phyloP scores from a whole-genome alignment of 2,113 vertebrate species.

The Trematomus loennbergii region DNA sequence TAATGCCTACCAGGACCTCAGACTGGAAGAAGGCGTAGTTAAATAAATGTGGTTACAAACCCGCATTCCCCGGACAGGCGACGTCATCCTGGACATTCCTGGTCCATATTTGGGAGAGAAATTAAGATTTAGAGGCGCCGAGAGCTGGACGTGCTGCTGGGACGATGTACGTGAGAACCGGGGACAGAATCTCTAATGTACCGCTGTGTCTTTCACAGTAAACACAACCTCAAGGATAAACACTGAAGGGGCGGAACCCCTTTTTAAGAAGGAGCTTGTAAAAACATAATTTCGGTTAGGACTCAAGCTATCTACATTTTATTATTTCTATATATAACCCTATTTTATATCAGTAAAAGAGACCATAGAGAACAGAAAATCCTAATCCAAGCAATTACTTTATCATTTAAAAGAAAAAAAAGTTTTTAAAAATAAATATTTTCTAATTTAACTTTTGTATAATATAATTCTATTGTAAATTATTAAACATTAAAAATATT shows the following conservation, averaged over 20 bases:
- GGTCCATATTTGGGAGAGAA: constrained; percentile 83
- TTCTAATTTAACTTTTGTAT: too few relatives aligned
- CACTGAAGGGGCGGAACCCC: background rate
- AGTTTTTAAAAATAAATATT: background rate
- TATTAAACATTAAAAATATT: too few relatives aligned
- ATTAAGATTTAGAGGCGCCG: constrained; percentile 46
- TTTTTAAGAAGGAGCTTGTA: background rate
- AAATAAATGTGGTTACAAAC: constrained; percentile 69
- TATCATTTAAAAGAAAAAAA: background rate
- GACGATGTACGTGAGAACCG: background rate
- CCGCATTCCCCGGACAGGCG: constrained; percentile 69
- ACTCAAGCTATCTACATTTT: too few relatives aligned
- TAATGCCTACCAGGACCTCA: constrained; percentile 64
- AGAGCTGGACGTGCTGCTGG: background rate
- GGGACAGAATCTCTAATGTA: background rate
- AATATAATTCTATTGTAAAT: too few relatives aligned
- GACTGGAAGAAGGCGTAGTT: constrained; percentile 75
- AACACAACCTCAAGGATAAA: background rate
- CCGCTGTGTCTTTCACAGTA: background rate
- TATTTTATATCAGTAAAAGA: too few relatives aligned
- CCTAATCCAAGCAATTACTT: background rate
- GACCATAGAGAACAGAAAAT: background rate
- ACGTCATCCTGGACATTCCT: constrained; percentile 84
- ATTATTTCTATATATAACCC: background rate
- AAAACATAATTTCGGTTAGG: background rate